Conservation (phyloP, 2,888 invertebrate genomes). For the Macrophya annulata region DNA sequence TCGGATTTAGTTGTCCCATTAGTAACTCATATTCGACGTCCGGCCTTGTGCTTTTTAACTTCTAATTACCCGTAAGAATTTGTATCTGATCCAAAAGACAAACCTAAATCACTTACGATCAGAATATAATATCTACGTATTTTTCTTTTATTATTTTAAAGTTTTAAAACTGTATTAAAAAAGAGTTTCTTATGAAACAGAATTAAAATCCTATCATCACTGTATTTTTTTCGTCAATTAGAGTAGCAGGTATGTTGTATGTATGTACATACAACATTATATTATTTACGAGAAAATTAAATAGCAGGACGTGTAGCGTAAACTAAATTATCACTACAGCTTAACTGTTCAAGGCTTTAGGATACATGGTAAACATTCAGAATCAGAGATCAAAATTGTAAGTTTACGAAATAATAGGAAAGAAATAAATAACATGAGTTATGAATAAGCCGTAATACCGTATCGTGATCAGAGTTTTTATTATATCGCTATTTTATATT, state of each 20-base stretch:
- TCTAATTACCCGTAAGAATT: conserved; percentile 1
- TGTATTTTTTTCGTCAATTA: neutral
- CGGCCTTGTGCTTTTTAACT: conserved; percentile 13
- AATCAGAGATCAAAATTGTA: neutral
- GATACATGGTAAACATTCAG: neutral
- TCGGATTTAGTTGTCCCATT: neutral
- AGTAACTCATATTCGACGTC: neutral
- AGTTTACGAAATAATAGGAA: neutral
- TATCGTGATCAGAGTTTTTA: neutral
- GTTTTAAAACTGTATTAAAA: neutral
- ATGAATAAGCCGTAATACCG: neutral
- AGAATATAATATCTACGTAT: neutral
- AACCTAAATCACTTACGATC: neutral
- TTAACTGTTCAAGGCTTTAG: neutral
- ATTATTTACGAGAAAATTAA: neutral
- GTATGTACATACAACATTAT: neutral
- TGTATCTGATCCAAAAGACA: neutral
- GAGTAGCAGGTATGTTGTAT: neutral
- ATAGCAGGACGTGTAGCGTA: neutral
- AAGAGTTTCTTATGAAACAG: neutral
- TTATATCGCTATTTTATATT: neutral
- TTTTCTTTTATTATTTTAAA: neutral
- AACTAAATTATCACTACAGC: neutral
- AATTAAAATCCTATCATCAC: neutral
- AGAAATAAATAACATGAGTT: neutral